Percentiles rank a stretch among this genome's conserved stretches.
phyloP scores from a whole-genome alignment of 2,797 vertebrate genomes.

The Austrolebias charrua region DNA sequence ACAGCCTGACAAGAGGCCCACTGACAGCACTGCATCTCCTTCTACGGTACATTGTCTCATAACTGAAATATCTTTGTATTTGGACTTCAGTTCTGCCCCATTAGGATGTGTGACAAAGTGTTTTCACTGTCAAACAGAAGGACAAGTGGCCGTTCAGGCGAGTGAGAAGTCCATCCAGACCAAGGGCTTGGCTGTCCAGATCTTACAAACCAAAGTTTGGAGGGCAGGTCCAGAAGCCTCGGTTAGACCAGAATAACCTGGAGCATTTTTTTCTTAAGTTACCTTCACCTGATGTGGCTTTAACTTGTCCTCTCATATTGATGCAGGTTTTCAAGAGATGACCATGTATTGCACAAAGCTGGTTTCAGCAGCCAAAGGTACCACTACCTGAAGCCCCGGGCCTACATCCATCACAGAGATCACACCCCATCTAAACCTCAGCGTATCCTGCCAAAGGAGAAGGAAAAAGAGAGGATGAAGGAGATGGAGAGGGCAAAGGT shows the following conservation, averaged over 20 bases:
- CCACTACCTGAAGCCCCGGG: constrained; percentile 17
- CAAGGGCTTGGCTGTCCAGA: constrained; percentile 36
- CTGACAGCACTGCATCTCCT: constrained; percentile 5
- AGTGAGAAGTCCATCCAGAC: constrained; percentile 62
- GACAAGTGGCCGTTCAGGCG: constrained; percentile 64
- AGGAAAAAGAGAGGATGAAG: constrained; percentile 10
- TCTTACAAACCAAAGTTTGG: constrained; percentile 57
- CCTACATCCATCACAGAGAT: constrained; percentile 19
- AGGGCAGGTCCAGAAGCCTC: constrained; percentile 43
- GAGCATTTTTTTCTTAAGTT: too few relatives aligned
- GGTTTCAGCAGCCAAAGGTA: constrained; percentile 42
- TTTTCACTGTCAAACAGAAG: constrained; percentile 48
- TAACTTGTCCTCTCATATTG: not conserved
- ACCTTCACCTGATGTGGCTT: not conserved
- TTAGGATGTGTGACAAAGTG: not conserved
- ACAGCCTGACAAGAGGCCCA: constrained; percentile 25
- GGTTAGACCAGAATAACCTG: constrained; percentile 47
- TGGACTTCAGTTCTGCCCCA: not conserved
- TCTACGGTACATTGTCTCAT: constrained; percentile 26
- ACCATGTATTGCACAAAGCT: constrained; percentile 49
- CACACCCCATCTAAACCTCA: constrained; percentile 33
- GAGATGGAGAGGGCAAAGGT: constrained; percentile 13
- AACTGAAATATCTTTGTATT: not conserved
- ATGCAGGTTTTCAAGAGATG: constrained; percentile 60
- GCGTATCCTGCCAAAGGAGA: constrained; percentile 18